Conservation (phyloP, 1,140 invertebrate species). For the Nebria ingens region DNA sequence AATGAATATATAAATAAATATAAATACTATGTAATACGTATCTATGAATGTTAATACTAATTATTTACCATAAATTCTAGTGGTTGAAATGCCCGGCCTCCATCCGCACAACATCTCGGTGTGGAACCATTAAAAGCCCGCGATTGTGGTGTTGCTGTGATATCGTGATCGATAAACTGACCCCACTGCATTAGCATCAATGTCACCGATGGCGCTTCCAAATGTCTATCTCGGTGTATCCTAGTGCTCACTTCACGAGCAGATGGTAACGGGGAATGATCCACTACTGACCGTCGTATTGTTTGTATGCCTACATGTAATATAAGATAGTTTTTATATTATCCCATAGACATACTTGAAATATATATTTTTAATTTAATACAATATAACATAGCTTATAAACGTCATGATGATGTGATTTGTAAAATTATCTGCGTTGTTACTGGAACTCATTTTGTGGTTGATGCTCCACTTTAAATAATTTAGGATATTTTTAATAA, state of each 20-base stretch:
- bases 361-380: too few species aligned
- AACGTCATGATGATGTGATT: too few species aligned
- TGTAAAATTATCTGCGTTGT: too few species aligned
- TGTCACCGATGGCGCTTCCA: slow-evolving; percentile 47
- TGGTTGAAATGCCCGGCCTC: slow-evolving; percentile 47
- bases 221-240: slow-evolving; percentile 52
- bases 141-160: slow-evolving; percentile 56
- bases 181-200: slow-evolving; percentile 83
- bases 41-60: too few species aligned
- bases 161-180: slow-evolving; percentile 71
- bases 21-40: too few species aligned
- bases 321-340: too few species aligned
- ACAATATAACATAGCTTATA: neutral
- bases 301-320: slow-evolving; percentile 24
- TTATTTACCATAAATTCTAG: slow-evolving; percentile 50
- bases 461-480: too few species aligned
- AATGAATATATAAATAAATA: too few species aligned
- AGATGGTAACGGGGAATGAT: slow-evolving; percentile 50
- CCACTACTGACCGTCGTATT: slow-evolving; percentile 38
- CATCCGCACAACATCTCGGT: slow-evolving; percentile 63
- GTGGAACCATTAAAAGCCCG: slow-evolving; percentile 70
- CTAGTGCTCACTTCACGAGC: slow-evolving; percentile 52
- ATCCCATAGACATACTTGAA: too few species aligned
- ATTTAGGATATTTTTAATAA: too few species aligned
- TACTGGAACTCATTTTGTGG: too few species aligned